Percentiles rank a stretch among this genome's conserved stretches.
Evolutionary conservation across 2,113 vertebrate species (phyloP).

Genomic region (Bolborhynchus lineola): DNA sequence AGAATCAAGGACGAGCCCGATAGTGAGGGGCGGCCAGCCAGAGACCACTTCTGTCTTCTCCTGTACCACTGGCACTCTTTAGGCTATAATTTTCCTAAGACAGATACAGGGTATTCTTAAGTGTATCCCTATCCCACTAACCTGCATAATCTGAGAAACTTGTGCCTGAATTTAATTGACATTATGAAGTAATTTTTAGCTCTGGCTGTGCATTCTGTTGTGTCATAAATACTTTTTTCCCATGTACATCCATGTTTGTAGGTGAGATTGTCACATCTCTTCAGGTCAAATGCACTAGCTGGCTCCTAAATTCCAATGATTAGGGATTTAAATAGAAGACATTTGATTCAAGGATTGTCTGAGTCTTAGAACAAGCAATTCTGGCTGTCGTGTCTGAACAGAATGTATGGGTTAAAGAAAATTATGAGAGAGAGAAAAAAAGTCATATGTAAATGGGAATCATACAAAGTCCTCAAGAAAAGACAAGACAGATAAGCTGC

Average conservation of each 20-base stretch:
- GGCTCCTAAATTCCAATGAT: not conserved
- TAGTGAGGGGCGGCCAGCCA: not conserved
- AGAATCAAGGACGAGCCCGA: not conserved
- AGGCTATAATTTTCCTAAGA: not conserved
- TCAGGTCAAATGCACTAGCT: not conserved
- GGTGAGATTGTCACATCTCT: not conserved
- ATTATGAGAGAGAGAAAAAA: not conserved
- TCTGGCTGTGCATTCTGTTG: not conserved
- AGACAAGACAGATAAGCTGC: not conserved
- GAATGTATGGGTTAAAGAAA: not conserved
- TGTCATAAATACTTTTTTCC: not conserved
- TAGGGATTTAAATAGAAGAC: not conserved
- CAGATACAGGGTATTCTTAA: not conserved
- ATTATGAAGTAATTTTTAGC: not conserved
- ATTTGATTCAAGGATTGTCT: not conserved
- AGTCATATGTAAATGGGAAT: not conserved
- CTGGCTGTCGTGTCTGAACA: not conserved
- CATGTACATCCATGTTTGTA: not conserved
- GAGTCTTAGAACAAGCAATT: not conserved
- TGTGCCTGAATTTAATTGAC: not conserved
- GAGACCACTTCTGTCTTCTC: not conserved
- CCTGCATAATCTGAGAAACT: not conserved
- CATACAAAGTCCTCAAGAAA: not conserved
- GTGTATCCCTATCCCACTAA: not conserved
- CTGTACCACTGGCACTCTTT: not conserved